A percentile compares a stretch with the other conserved stretches of the same genome.
These are phyloP conservation scores for Stylophora pistillata DNA, from an alignment of 64 coral and sea anemone genomes.

Conservation along the genomic window DNA sequence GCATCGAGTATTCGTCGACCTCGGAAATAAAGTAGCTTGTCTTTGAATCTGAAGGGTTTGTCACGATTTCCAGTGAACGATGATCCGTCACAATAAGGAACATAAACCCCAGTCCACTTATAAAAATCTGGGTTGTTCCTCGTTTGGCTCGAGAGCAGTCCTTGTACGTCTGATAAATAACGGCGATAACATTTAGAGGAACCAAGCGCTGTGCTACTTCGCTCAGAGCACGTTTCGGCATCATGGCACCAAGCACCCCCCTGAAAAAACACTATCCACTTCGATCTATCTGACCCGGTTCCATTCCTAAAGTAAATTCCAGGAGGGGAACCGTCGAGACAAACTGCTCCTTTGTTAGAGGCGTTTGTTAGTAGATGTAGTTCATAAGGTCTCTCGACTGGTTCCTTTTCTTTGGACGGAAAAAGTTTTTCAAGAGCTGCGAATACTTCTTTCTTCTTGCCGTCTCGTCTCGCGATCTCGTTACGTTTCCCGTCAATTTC, in stretches of 20 bases:
- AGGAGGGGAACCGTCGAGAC: slow-evolving; percentile 59
- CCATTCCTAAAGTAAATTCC: slow-evolving; percentile 47
- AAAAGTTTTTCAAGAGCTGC: too few relatives aligned
- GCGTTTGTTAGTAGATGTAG: slow-evolving; percentile 10
- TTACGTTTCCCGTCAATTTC: too few relatives aligned
- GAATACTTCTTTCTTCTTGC: too few relatives aligned
- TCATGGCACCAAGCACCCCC: slow-evolving; percentile 63
- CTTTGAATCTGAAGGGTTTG: slow-evolving; percentile 10
- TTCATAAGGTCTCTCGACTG: background rate
- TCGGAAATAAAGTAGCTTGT: slow-evolving; percentile 33
- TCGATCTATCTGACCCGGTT: slow-evolving; percentile 11
- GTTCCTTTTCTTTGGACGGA: too few relatives aligned
- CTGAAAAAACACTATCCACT: slow-evolving; percentile 64
- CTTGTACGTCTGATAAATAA: slow-evolving; percentile 10
- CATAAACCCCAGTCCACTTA: slow-evolving; percentile 30
- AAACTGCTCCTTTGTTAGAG: slow-evolving; percentile 10
- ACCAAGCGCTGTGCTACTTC: slow-evolving; percentile 32
- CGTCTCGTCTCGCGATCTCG: too few relatives aligned
- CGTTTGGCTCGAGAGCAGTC: slow-evolving; percentile 17
- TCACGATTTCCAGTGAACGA: slow-evolving; percentile 38
- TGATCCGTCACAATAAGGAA: slow-evolving; percentile 41
- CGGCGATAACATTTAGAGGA: slow-evolving; percentile 14
- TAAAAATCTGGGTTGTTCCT: slow-evolving; percentile 54
- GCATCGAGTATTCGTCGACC: slow-evolving; percentile 37
- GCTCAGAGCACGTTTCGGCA: slow-evolving; percentile 7